Percentiles rank a stretch among this genome's conserved stretches.
These are phyloP conservation scores for Plectropomus leopardus DNA, from an alignment of 2,113 vertebrate genomes.

Conservation along the genomic window DNA sequence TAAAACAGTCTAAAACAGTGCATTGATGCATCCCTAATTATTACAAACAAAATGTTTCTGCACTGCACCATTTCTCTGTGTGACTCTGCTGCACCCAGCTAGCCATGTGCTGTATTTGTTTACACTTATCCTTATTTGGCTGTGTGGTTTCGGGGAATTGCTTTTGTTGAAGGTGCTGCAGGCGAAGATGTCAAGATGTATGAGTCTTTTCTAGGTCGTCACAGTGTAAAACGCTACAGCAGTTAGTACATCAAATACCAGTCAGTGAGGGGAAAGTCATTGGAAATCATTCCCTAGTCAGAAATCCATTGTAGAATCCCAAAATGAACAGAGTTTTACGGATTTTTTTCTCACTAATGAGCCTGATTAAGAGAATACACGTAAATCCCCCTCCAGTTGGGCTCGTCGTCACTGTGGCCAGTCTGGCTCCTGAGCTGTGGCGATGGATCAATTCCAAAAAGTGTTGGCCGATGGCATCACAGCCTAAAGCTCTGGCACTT, in stretches of 20 bases:
- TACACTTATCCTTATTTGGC: constrained; percentile 15
- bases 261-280: background rate
- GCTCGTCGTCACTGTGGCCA: background rate
- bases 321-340: background rate
- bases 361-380: constrained; percentile 29
- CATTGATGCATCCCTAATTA: too few species aligned
- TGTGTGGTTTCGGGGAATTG: constrained; percentile 21
- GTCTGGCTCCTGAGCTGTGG: constrained; percentile 22
- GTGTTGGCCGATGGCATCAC: constrained; percentile 22
- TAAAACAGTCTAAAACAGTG: too few species aligned
- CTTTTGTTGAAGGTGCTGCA: constrained; percentile 6
- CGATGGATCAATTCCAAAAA: constrained; percentile 17
- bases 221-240: background rate
- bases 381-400: constrained; percentile 1
- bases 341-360: constrained; percentile 33
- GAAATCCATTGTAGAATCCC: constrained; percentile 14
- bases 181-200: constrained; percentile 8
- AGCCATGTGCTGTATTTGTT: background rate
- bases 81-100: constrained; percentile 18
- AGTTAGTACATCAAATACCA: background rate
- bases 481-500: constrained; percentile 13
- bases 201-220: background rate
- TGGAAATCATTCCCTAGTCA: constrained; percentile 8
- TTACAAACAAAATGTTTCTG: constrained; percentile 1
- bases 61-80: constrained; percentile 36